Percentiles rank a stretch among this genome's conserved stretches.
These are phyloP conservation scores for Apodemus speciosus DNA, from an alignment of 2,113 vertebrate genomes.

Conservation along the genomic window DNA sequence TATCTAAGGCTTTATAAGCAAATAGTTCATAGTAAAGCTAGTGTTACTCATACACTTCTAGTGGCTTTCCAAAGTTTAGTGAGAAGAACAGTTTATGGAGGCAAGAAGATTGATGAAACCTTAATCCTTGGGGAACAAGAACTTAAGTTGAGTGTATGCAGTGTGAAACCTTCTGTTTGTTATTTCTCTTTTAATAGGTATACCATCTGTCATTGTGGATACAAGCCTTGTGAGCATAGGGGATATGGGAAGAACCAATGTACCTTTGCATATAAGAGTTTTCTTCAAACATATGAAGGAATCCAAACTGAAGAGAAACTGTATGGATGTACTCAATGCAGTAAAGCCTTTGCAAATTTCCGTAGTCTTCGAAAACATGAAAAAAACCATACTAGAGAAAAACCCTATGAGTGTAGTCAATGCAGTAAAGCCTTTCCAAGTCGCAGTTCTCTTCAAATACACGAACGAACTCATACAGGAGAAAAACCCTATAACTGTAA, in stretches of 20 bases:
- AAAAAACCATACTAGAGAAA: neutral
- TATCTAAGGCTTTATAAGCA: neutral
- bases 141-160: neutral
- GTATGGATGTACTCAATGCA: neutral
- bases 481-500: neutral
- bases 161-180: neutral
- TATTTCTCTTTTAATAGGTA: neutral
- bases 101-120: neutral
- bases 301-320: neutral
- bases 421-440: neutral
- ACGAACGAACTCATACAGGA: neutral
- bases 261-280: neutral
- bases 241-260: neutral
- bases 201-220: neutral
- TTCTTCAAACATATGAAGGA: neutral
- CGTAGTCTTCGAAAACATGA: neutral
- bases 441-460: neutral
- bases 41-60: neutral
- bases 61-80: neutral
- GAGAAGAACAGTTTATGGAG: neutral
- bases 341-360: neutral
- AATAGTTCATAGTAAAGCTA: neutral
- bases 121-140: neutral
- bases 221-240: neutral
- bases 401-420: neutral